A percentile compares a stretch with the other conserved stretches of the same genome.
Evolutionary conservation across 2,113 vertebrate genomes (phyloP).

Genomic region (Crotophaga sulcirostris): DNA sequence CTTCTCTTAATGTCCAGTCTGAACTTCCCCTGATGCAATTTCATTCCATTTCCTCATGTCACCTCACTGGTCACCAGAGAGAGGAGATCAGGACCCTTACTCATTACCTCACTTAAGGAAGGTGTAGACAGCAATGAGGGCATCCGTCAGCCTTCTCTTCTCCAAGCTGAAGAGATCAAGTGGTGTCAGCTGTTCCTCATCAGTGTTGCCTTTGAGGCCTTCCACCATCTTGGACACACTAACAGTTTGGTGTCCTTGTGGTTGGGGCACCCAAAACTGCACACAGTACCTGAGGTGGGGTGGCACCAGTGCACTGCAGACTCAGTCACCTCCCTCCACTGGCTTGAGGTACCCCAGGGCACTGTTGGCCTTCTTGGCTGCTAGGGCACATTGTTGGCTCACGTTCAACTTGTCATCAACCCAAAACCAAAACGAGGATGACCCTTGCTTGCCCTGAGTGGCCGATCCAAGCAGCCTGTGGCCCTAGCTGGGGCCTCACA

Average conservation of each 20-base stretch:
- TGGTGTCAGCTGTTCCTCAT: accelerated
- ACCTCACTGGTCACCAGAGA: background rate
- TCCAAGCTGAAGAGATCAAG: background rate
- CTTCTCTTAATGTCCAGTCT: background rate
- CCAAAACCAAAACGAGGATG: background rate
- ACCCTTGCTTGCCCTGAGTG: accelerated
- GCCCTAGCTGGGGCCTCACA: accelerated
- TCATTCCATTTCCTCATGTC: background rate
- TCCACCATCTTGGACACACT: background rate
- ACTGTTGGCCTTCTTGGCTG: too few relatives aligned
- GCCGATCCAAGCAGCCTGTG: background rate
- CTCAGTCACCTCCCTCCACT: too few relatives aligned
- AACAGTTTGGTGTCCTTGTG: too few relatives aligned
- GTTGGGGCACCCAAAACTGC: background rate
- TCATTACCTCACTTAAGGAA: background rate
- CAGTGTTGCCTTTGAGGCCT: background rate
- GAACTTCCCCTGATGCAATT: too few relatives aligned
- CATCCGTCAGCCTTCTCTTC: background rate
- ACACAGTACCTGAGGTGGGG: background rate
- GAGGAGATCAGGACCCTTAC: background rate
- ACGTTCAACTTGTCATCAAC: background rate
- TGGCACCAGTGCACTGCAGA: too few relatives aligned
- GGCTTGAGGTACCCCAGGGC: too few relatives aligned
- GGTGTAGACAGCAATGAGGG: background rate
- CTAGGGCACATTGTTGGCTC: background rate